Evolutionary conservation across 1,140 invertebrate species (phyloP), one percentile per base, ranked within the genome.

Genomic region (Drosophila sp.): DNA sequence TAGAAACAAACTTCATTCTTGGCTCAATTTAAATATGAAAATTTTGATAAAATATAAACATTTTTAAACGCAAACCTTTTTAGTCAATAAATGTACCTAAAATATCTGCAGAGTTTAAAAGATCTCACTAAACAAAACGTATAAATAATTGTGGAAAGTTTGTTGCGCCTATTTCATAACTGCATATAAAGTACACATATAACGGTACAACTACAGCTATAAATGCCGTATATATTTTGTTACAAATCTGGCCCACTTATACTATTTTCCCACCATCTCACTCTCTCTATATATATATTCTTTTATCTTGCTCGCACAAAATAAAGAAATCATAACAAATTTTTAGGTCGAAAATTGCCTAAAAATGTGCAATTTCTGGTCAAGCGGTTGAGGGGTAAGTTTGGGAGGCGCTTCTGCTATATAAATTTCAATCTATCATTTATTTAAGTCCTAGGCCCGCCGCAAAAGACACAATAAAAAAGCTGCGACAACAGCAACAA

Each of bases 401-500:
- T 32, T 34, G 6, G 25, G 2, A 11, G 48, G 4, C 25, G 57
- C 77, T 76, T 59, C 69, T 74, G 81, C 76, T 72, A 89, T 89
- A 87, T 87, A 87, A 79, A 87, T 87, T 87, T 87, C 83, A 87
- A 87, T 87, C 83, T 87, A 87, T 87, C 83, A 87, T 87, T 87
- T 87, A 87, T 87, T 87, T 75, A 87, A 87, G 82, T 87, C 82
- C 82, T 87, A 87, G 83, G 83, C 76, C 83, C 50, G 27, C 61
- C 41, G 76, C 40, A 73, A 25, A 67, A 51, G 69, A 57, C 21
- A 76, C 51, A 67, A 57, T 36, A 66, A 27, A 54, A 62, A 38
- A 62, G 5, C 53, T 25, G 43, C 53, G 57, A 62, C 56, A 61
- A 69, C 65, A 25, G 8, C 56, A 59, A 14, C 57, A 48, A 29